Conservation (phyloP, 2,888 invertebrate genomes). For the Auanema sp. region DNA sequence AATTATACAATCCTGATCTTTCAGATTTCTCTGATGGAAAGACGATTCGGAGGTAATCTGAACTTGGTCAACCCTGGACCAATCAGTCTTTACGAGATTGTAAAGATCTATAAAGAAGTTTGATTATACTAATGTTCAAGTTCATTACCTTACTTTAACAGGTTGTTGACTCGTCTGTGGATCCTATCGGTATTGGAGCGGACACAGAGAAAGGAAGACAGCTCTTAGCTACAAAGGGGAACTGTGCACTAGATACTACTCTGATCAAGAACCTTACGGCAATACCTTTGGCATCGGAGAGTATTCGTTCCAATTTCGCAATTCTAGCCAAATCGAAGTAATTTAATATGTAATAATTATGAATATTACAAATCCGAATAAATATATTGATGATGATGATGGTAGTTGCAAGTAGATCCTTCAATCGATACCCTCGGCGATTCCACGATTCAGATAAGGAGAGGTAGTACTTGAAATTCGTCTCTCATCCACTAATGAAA, state of each 20-base stretch:
- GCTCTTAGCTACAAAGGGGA: conserved; percentile 60
- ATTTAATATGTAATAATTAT: too few relatives aligned
- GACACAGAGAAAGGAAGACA: conserved; percentile 53
- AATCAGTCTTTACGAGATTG: conserved; percentile 56
- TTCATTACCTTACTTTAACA: conserved; percentile 17
- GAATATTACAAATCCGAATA: too few relatives aligned
- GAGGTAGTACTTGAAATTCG: too few relatives aligned
- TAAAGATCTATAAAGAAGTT: conserved; percentile 58
- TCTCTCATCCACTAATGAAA: too few relatives aligned
- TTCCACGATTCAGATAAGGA: too few relatives aligned
- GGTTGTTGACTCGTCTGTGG: conserved; percentile 41
- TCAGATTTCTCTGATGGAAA: conserved; percentile 50
- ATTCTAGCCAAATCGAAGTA: too few relatives aligned
- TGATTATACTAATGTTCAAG: background rate
- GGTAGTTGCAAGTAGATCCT: too few relatives aligned
- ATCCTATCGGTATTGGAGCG: conserved; percentile 45
- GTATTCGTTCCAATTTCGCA: conserved; percentile 12
- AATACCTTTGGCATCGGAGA: conserved; percentile 26
- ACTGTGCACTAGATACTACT: conserved; percentile 54
- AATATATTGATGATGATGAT: too few relatives aligned
- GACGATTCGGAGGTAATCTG: conserved; percentile 50
- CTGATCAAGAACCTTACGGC: conserved; percentile 32
- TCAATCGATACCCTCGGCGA: too few relatives aligned
- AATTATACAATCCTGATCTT: background rate
- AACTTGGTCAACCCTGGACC: conserved; percentile 62